Conservation (phyloP, 2,113 vertebrate species). For the Arvicanthis niloticus region DNA sequence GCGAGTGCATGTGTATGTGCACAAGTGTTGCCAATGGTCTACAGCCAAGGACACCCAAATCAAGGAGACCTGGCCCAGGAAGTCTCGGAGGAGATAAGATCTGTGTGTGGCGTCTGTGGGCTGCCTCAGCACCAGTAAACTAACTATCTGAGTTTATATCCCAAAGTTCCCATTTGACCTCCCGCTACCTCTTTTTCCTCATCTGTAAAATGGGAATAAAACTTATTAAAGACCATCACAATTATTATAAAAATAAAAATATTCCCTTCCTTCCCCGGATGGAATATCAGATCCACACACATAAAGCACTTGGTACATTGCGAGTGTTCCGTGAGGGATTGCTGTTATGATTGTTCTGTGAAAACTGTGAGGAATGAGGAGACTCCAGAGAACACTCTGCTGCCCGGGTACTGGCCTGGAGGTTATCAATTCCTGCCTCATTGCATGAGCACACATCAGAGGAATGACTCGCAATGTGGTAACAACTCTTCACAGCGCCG, state of each 20-base stretch:
- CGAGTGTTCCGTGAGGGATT: background rate
- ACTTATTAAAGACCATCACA: constrained; percentile 19
- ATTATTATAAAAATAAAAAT: constrained; percentile 26
- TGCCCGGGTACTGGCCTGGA: background rate
- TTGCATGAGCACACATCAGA: background rate
- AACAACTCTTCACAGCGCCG: constrained; percentile 5
- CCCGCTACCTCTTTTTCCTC: background rate
- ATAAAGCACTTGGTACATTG: background rate
- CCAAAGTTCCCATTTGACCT: background rate
- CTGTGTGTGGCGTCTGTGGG: background rate
- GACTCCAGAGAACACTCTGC: background rate
- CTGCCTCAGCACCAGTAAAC: background rate
- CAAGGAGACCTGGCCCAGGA: background rate
- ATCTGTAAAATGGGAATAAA: constrained; percentile 4
- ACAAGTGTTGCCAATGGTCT: background rate
- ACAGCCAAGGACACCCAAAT: background rate
- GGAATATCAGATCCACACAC: background rate
- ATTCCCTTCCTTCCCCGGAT: background rate
- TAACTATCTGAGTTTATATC: background rate
- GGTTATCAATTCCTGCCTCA: background rate
- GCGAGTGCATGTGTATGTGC: background rate
- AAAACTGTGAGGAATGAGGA: background rate
- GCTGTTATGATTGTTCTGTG: background rate
- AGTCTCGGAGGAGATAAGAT: background rate
- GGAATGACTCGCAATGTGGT: background rate